Base-by-base conservation (phyloP, 2,888 invertebrate species). In the Masnerella sp. region DNA sequence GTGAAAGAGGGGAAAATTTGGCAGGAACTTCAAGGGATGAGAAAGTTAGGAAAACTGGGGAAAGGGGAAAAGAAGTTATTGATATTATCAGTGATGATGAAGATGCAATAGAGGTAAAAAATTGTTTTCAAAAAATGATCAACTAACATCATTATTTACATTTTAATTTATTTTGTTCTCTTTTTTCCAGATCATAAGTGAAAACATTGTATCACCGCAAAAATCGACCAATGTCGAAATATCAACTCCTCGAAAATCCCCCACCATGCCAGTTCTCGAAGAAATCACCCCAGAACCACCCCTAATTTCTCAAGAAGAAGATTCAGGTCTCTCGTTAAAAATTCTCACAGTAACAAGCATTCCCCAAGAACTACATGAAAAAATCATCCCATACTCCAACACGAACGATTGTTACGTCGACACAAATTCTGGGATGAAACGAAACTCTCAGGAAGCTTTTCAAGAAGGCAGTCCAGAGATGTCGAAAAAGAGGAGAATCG, bases 11-110 rank as follows among this genome's bases (percentile, higher is more conserved):
- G n/a, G n/a, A n/a, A n/a, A n/a, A n/a, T n/a, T n/a, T n/a, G n/a
- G n/a, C n/a, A n/a, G n/a, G n/a, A n/a, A n/a, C n/a, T n/a, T n/a
- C n/a, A n/a, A n/a, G n/a, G n/a, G n/a, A n/a, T n/a, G n/a, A n/a
- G n/a, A n/a, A n/a, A n/a, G n/a, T n/a, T n/a, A n/a, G n/a, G n/a
- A n/a, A n/a, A n/a, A n/a, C n/a, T 1, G 9, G 3, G 3, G n/a
- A 2, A 28, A 7, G 14, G 2, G 3, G 11, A n/a, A 28, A 72
- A 20, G 73, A 72, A 42, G 30, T 78, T 36, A 78, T 80, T 28
- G 59, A 62, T 32, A 30, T 82, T 5, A 78, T 81, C 28, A 82
- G 77, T 9, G 82, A 82, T 17, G 79, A 80, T 15, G 79, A 82
- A 18, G 77, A 80, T 18, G 58, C 43, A 9, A 52, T 77, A 12